phyloP scores from a whole-genome alignment of 2,797 vertebrate species.

The Acipenser oxyrinchus region DNA sequence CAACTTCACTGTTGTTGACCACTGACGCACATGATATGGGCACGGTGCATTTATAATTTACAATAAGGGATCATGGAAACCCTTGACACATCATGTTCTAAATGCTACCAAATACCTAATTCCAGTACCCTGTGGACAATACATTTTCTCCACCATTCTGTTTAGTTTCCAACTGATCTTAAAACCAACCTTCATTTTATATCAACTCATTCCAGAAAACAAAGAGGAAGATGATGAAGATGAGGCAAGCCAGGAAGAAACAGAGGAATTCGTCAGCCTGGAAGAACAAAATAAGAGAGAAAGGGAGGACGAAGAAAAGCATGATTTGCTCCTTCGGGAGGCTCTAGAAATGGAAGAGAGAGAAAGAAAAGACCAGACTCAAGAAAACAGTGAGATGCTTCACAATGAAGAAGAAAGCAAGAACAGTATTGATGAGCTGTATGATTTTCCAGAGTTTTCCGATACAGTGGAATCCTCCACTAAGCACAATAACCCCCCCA shows the following conservation, averaged over 20 bases:
- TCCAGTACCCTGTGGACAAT: neutral
- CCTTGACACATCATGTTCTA: neutral
- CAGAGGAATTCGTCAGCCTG: neutral
- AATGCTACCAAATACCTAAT: neutral
- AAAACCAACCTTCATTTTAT: neutral
- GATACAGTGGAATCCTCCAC: neutral
- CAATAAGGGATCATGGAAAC: neutral
- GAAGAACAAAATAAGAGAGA: no score
- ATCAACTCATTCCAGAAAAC: slow-evolving; percentile 12
- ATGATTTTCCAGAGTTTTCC: no score
- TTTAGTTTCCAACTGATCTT: no score
- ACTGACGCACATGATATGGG: no score
- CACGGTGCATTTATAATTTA: neutral
- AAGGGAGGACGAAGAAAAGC: no score
- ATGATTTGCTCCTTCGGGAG: neutral
- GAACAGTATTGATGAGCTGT: no score
- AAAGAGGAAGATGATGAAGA: slow-evolving; percentile 2
- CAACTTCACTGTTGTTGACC: no score
- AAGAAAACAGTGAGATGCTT: neutral
- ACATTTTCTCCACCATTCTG: neutral
- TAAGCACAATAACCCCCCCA: neutral
- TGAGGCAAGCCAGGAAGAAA: neutral
- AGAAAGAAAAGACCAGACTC: neutral
- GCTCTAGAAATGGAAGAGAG: slow-evolving; percentile 8
- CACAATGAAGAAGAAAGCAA: neutral